phyloP scores from a whole-genome alignment of 2,797 vertebrate genomes.

The Schizothorax lantsangensis region DNA sequence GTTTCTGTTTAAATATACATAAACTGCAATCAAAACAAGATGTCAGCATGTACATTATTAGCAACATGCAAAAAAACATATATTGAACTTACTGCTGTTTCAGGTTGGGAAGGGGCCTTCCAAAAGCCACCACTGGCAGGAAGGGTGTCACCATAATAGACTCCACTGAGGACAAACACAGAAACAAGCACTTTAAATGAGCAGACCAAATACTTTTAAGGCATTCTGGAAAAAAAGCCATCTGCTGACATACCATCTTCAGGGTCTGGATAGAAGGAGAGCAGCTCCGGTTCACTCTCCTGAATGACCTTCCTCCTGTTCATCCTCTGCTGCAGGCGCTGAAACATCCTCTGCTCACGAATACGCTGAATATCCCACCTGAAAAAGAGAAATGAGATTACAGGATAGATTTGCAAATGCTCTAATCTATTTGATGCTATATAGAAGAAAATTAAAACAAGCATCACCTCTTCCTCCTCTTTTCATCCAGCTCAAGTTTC shows the following conservation, averaged over 20 bases:
- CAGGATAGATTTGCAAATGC: background rate
- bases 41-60: no score
- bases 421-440: background rate
- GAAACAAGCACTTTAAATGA: background rate
- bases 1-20: slow-evolving; percentile 70
- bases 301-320: slow-evolving; percentile 88
- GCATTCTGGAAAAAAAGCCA: background rate
- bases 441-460: background rate
- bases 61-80: background rate
- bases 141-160: slow-evolving; percentile 86
- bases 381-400: slow-evolving; percentile 16
- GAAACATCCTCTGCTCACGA: slow-evolving; percentile 66
- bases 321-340: slow-evolving; percentile 70
- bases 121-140: slow-evolving; percentile 86
- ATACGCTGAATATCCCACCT: slow-evolving; percentile 91
- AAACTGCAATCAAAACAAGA: background rate
- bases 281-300: slow-evolving; percentile 87
- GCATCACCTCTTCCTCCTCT: slow-evolving; percentile 86
- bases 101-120: slow-evolving; percentile 84
- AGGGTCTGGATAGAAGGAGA: slow-evolving; percentile 87
- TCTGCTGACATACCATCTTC: slow-evolving; percentile 80
- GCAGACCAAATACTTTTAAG: background rate
- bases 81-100: slow-evolving; percentile 81
- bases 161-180: slow-evolving; percentile 75
- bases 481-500: slow-evolving; percentile 89